phyloP scores from a whole-genome alignment of 1,140 invertebrate species.

The Drosophila kanapiae region DNA sequence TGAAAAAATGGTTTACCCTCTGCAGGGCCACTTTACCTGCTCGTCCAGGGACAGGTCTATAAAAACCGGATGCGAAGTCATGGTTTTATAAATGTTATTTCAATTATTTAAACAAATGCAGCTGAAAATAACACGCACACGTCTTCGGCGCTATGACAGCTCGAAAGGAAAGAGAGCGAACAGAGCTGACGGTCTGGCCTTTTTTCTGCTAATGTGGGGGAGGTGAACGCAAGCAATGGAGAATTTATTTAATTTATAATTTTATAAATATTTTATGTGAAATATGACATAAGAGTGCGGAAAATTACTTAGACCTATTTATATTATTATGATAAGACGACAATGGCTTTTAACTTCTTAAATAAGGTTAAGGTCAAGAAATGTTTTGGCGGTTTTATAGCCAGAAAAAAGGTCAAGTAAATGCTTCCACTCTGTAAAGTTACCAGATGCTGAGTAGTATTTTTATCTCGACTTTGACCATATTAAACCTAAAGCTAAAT shows the following conservation, averaged over 20 bases:
- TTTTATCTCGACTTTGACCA: not conserved
- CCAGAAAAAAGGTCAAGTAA: not conserved
- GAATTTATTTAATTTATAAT: not conserved
- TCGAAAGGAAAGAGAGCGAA: constrained; percentile 72
- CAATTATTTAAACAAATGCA: constrained; percentile 40
- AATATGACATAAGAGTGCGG: too few species aligned
- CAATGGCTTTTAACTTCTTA: not conserved
- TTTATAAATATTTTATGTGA: too few species aligned
- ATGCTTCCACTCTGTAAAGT: not conserved
- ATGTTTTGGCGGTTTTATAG: constrained; percentile 5
- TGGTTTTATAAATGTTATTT: constrained; percentile 74
- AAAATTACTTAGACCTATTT: too few species aligned
- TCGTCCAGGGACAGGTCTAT: constrained; percentile 92
- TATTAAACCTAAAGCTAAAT: not conserved
- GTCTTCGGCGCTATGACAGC: constrained; percentile 70
- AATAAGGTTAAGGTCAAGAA: not conserved
- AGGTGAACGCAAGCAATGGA: not conserved
- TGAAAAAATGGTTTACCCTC: constrained; percentile 5
- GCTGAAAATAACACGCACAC: constrained; percentile 73
- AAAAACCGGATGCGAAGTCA: constrained; percentile 92
- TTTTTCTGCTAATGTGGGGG: not conserved
- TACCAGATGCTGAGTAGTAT: not conserved
- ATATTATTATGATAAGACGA: too few species aligned
- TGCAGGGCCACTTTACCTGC: constrained; percentile 87
- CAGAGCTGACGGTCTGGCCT: constrained; percentile 33